Evolutionary conservation across 92 coral and sea anemone species (phyloP).

Genomic region (Parazoanthus atlanticus): DNA sequence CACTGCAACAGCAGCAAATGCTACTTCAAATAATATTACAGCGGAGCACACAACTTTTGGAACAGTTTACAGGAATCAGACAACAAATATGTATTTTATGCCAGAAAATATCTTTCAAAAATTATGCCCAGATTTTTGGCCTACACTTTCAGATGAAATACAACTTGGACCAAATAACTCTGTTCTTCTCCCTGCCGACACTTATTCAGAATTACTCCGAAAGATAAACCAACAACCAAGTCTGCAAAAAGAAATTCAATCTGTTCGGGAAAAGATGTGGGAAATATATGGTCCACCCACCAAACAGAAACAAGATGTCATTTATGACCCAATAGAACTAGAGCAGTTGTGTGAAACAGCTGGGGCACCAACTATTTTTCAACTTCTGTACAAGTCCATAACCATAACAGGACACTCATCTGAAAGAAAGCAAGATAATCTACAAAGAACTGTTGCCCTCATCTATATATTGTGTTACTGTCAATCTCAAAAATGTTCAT

Average conservation of each 20-base stretch:
- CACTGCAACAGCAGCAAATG: too few species aligned
- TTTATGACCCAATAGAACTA: conserved; percentile 23
- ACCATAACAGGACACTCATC: conserved; percentile 26
- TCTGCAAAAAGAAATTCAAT: conserved; percentile 3
- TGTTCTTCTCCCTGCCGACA: neutral
- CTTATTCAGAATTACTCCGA: neutral
- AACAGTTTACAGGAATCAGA: too few species aligned
- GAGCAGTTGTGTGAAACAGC: conserved; percentile 1
- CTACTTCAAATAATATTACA: too few species aligned
- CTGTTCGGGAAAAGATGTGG: neutral
- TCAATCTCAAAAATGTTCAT: conserved; percentile 26
- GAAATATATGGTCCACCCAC: neutral
- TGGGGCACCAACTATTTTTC: conserved; percentile 34
- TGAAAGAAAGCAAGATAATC: conserved; percentile 16
- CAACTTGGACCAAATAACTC: neutral
- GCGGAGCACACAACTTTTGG: too few species aligned
- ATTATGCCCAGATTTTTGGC: too few species aligned
- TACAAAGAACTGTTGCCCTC: conserved; percentile 32
- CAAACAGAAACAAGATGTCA: conserved; percentile 4
- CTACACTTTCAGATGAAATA: neutral
- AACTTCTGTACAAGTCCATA: conserved; percentile 20
- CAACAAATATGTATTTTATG: too few species aligned
- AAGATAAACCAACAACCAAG: neutral
- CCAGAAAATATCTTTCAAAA: too few species aligned
- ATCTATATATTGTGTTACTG: conserved; percentile 45